Evolutionary conservation across 2,888 invertebrate genomes (phyloP), one percentile per base, ranked within the genome.

Genomic region (Ligdia adustata): DNA sequence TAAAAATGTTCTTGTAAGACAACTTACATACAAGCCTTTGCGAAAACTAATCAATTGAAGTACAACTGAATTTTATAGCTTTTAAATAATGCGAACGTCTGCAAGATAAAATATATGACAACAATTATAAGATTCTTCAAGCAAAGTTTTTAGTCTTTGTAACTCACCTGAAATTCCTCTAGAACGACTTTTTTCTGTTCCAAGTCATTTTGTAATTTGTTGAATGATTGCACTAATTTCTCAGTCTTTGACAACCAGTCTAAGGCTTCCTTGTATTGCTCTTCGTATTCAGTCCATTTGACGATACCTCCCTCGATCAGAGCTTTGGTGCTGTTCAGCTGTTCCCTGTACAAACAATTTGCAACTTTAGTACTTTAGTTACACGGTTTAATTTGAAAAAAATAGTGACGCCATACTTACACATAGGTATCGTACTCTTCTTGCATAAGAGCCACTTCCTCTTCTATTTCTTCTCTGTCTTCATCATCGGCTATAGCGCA

Each of bases 201-300:
- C 43, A 98, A 91, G 71, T 95, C 96, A 66, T 96, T 95, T 81
- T 98, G 97, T 32, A 97, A 90, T 76, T 97, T 97, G 64, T 97
- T 96, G 76, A 95, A 98, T 2, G 95, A 94, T 78, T 96, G 96
- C n/a, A 98, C 96, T 62, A 96, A 82, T 56, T 93, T 93, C 79
- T 98, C 98, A 58, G 97, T 97, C 90, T 96, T 94, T 16, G 93
- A 95, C 68, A 98, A 88, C 97, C 97, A 98, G 70, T 96, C 95
- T 62, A 95, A 91, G 54, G 97, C 97, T 83, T 97, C 97, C 69
- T 94, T 94, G 78, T 96, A 96, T 69, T 97, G 96, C 79, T 97
- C 97, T 85, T 97, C 97, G 74, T 97, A 98, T 79, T 97, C 97
- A 0, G 96, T 96, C 97, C 97, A 97, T 76, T 97, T 96, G 0